Percentiles rank a stretch among this genome's conserved stretches.
These are phyloP conservation scores for Gallinago jamesoni DNA, from an alignment of 2,113 vertebrate genomes.

Conservation along the genomic window DNA sequence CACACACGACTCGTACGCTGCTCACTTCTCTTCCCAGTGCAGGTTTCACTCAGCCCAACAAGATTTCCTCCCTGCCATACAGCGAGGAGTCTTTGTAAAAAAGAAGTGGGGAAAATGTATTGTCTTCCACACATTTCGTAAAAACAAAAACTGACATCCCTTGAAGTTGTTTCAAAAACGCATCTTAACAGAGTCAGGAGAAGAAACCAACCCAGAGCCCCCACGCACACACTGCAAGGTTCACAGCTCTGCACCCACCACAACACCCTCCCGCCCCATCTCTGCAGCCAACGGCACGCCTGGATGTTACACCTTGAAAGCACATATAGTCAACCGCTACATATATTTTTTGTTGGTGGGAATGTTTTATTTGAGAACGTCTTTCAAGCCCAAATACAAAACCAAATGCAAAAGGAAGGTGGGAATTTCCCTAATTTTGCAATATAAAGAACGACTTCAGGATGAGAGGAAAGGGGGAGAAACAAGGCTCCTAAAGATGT, in stretches of 20 bases:
- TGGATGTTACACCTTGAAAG: neutral
- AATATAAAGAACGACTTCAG: constrained; percentile 33
- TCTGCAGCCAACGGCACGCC: neutral
- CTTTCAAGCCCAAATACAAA: constrained; percentile 67
- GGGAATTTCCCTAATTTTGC: constrained; percentile 54
- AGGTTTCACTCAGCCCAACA: neutral
- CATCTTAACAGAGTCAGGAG: neutral
- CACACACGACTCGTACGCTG: accelerated
- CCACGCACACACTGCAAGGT: neutral
- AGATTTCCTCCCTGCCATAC: neutral
- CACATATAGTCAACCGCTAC: neutral
- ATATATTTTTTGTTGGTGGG: neutral
- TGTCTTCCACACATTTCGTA: neutral
- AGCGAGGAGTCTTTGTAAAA: neutral
- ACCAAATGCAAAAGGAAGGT: constrained; percentile 62
- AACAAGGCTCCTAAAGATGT: constrained; percentile 65
- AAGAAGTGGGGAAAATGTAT: accelerated
- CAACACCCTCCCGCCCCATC: neutral
- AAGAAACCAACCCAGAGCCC: neutral
- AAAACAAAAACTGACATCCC: constrained; percentile 9
- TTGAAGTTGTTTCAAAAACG: constrained; percentile 37
- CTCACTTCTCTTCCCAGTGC: neutral
- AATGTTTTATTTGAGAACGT: constrained; percentile 69
- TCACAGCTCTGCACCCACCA: neutral
- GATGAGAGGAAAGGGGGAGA: constrained; percentile 39